Percentiles rank a stretch among this genome's conserved stretches.
Conservation (phyloP, 2,797 vertebrate species). For the Epinephelus awoara region DNA sequence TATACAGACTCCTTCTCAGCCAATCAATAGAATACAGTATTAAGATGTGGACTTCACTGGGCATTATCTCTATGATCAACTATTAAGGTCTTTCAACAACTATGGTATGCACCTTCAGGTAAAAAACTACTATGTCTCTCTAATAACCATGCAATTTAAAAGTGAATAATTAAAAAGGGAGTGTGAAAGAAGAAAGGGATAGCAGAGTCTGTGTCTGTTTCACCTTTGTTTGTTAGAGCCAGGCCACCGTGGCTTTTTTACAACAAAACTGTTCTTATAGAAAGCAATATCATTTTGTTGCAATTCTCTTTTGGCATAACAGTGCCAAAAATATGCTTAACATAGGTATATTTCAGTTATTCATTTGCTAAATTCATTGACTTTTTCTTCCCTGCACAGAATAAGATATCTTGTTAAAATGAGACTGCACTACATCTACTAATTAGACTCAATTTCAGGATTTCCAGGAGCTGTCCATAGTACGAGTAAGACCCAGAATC, state of each 20-base stretch:
- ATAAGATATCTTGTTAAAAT: constrained; percentile 19
- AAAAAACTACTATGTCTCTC: background rate
- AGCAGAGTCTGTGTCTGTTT: background rate
- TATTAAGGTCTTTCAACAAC: background rate
- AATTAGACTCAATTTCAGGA: constrained; percentile 32
- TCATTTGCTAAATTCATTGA: background rate
- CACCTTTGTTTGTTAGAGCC: background rate
- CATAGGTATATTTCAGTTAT: background rate
- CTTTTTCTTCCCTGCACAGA: background rate
- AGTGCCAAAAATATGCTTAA: background rate
- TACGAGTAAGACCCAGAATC: background rate
- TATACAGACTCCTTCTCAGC: background rate
- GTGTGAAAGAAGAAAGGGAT: background rate
- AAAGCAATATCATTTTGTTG: background rate
- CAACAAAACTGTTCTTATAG: background rate
- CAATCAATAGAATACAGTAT: background rate
- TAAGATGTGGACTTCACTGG: background rate
- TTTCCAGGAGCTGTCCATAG: constrained; percentile 19
- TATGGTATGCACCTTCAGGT: background rate
- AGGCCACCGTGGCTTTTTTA: background rate
- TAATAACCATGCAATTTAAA: constrained; percentile 7
- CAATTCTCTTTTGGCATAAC: background rate
- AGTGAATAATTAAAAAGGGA: background rate
- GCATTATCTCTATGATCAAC: background rate
- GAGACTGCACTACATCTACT: constrained; percentile 18